Conservation (phyloP, 2,888 invertebrate genomes). For the Diachrysia chrysitis region DNA sequence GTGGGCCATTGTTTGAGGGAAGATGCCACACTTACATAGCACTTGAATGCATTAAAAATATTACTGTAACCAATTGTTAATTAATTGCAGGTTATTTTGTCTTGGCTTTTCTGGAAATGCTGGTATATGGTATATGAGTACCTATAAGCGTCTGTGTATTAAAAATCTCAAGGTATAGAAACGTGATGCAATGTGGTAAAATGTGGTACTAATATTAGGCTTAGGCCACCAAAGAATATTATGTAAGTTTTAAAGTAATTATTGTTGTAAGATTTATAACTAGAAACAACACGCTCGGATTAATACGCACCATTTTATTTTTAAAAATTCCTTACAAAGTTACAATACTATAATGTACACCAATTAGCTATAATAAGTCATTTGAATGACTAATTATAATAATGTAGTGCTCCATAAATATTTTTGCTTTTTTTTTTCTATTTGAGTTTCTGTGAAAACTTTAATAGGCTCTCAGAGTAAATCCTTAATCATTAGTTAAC, state of each 20-base stretch:
- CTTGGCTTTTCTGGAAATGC: too few relatives aligned
- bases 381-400: conserved; percentile 14
- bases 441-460: neutral
- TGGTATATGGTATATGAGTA: too few relatives aligned
- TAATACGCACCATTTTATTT: conserved; percentile 9
- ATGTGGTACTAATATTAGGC: neutral
- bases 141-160: neutral
- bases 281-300: conserved; percentile 27
- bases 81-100: too few relatives aligned
- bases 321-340: conserved; percentile 9
- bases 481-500: neutral
- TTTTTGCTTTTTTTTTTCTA: neutral
- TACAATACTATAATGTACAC: conserved; percentile 10
- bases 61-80: too few relatives aligned
- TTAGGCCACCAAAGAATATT: neutral
- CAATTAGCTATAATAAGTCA: conserved; percentile 32
- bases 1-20: too few relatives aligned
- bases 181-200: neutral
- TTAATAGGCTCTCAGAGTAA: neutral
- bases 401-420: neutral
- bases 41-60: too few relatives aligned
- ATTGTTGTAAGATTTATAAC: conserved; percentile 39
- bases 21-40: too few relatives aligned
- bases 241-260: too few relatives aligned
- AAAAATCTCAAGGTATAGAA: neutral